Conservation (phyloP, 1,140 invertebrate genomes). For the Drosophila ironensis region DNA sequence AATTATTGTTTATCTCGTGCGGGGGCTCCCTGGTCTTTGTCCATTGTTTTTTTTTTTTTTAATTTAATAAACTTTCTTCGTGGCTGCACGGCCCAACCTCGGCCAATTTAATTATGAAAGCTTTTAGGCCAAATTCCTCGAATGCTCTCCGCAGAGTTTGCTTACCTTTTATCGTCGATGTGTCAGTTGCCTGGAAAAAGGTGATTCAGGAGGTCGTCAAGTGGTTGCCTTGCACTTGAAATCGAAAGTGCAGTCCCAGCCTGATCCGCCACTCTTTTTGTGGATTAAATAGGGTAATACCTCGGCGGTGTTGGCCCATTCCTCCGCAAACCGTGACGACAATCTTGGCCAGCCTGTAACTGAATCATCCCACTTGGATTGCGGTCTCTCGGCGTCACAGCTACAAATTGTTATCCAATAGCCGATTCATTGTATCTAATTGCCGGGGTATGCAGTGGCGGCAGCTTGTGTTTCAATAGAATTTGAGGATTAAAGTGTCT, state of each 20-base stretch:
- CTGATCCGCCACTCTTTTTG: constrained; percentile 11
- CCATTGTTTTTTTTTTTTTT: constrained; percentile 14
- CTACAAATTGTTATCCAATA: neutral
- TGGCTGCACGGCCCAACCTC: neutral
- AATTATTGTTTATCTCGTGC: constrained; percentile 9
- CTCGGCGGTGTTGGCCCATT: constrained; percentile 6
- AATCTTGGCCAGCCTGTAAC: constrained; percentile 8
- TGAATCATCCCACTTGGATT: constrained; percentile 8
- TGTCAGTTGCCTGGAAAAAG: no score
- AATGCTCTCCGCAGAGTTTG: neutral
- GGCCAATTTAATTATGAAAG: constrained; percentile 27
- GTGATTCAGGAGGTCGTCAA: neutral
- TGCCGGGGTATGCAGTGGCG: no score
- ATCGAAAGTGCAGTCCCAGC: constrained; percentile 49
- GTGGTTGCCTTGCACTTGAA: constrained; percentile 64
- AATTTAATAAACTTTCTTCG: constrained; percentile 21
- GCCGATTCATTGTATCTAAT: no score
- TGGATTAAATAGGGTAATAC: constrained; percentile 31
- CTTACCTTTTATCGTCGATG: neutral
- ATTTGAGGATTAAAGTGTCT: no score
- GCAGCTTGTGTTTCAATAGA: no score
- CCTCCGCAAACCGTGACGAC: constrained; percentile 16
- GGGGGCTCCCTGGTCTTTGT: neutral
- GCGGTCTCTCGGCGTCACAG: constrained; percentile 19
- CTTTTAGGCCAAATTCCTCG: constrained; percentile 5